These are phyloP conservation scores for Centropristis striata DNA, from an alignment of 2,113 vertebrate genomes.

Conservation along the genomic window DNA sequence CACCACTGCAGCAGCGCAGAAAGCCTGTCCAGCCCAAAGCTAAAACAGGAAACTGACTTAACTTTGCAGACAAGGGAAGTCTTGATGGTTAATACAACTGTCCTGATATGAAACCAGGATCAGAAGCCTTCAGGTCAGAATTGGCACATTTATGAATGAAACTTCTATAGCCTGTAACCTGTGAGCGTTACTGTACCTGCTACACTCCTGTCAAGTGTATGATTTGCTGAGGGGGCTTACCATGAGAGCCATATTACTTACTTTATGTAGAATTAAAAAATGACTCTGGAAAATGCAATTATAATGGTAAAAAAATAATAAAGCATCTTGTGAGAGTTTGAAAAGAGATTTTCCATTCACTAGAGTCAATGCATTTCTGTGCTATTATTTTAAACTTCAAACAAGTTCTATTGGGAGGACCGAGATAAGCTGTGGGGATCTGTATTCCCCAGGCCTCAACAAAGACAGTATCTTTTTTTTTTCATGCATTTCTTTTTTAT, in stretches of 20 bases:
- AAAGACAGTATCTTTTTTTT: background rate
- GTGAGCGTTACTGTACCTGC: background rate
- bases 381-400: background rate
- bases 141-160: background rate
- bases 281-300: background rate
- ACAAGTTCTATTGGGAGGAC: background rate
- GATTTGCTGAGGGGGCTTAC: background rate
- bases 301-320: slow-evolving; percentile 27
- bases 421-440: no score
- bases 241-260: no score
- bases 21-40: slow-evolving; percentile 52
- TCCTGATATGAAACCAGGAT: background rate
- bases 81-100: background rate
- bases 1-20: slow-evolving; percentile 49
- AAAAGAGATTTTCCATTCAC: background rate
- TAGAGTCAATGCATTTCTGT: background rate
- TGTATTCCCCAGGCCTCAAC: background rate
- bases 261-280: background rate
- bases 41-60: slow-evolving; percentile 50
- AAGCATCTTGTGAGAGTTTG: slow-evolving; percentile 20
- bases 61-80: background rate
- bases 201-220: background rate
- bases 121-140: background rate
- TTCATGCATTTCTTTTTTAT: no score
- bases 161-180: background rate